Evolutionary conservation across 2,888 invertebrate species (phyloP), one percentile per base, ranked within the genome.

Genomic region (Augochlorella aurata): DNA sequence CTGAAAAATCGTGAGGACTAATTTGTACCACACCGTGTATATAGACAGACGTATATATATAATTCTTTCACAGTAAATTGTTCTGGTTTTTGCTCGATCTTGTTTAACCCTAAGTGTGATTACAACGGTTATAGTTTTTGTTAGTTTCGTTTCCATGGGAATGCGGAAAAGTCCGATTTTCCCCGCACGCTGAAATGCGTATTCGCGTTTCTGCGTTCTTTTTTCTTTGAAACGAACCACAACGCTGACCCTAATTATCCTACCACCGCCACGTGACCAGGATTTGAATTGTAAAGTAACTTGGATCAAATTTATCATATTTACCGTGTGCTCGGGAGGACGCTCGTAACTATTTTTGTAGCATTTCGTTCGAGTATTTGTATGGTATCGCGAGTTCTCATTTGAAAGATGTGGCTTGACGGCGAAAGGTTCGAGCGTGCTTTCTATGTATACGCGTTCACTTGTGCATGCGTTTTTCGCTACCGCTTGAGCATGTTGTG

Each of bases 121-220:
- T 70, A 74, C 49, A 21, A 65, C 12, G 24, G 63, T 71, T 70
- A 65, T 70, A 38, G 0, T 5, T 52, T 50, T 10, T 3, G 52
- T 54, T 54, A 14, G 47, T 21, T 50, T 0, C 14, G 14, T 66
- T 49, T 73, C 12, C 78, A 47, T n/a, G 38, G 54, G 54, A 76
- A 83, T 67, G 77, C 45, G 49, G 21, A 44, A 50, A 49, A 45
- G 29, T 44, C 45, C 52, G 67, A 73, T 74, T 47, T 49, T 73
- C 73, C 83, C 84, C 79, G 70, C 74, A 78, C 79, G 86, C 86
- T 80, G 90, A 85, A 86, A 91, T 92, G 90, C 91, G 91, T 92
- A 88, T 88, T 90, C 88, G 87, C 84, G 87, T 90, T 58, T 92
- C 90, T 87, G 88, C 85, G 83, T 90, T 89, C 79, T 89, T 90